Percentiles rank a stretch among this genome's conserved stretches.
Evolutionary conservation across 2,888 invertebrate species (phyloP).

Genomic region (Dryobotodes eremita): DNA sequence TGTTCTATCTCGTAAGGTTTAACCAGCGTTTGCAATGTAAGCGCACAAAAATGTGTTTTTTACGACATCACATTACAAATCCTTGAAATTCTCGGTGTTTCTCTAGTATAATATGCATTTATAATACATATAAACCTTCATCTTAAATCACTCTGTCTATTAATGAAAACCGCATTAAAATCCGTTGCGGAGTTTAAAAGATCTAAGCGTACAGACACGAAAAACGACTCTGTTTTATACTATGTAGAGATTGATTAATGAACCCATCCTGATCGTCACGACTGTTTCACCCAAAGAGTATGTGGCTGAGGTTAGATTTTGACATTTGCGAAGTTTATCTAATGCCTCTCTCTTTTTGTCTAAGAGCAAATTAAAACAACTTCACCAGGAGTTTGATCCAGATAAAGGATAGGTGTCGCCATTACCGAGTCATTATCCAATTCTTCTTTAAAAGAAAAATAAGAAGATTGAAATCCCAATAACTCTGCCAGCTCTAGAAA

Average conservation of each 20-base stretch:
- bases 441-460: neutral
- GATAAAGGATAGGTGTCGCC: neutral
- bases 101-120: too few species aligned
- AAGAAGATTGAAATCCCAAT: neutral
- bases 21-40: too few species aligned
- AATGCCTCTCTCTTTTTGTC: neutral
- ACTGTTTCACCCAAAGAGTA: neutral
- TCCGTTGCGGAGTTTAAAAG: too few species aligned
- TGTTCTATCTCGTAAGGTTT: too few species aligned
- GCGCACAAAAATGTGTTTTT: too few species aligned
- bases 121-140: too few species aligned
- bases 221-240: too few species aligned
- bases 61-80: too few species aligned
- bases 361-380: neutral
- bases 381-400: neutral
- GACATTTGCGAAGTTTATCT: neutral
- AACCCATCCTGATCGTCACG: neutral
- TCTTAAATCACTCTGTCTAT: too few species aligned
- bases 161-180: too few species aligned
- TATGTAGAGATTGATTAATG: slow-evolving; percentile 3
- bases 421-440: neutral
- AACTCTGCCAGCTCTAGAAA: neutral
- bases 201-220: too few species aligned
- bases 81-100: too few species aligned
- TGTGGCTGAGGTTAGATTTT: neutral